Evolutionary conservation across 2,113 vertebrate genomes (phyloP).

Genomic region (Coreoperca whiteheadi): DNA sequence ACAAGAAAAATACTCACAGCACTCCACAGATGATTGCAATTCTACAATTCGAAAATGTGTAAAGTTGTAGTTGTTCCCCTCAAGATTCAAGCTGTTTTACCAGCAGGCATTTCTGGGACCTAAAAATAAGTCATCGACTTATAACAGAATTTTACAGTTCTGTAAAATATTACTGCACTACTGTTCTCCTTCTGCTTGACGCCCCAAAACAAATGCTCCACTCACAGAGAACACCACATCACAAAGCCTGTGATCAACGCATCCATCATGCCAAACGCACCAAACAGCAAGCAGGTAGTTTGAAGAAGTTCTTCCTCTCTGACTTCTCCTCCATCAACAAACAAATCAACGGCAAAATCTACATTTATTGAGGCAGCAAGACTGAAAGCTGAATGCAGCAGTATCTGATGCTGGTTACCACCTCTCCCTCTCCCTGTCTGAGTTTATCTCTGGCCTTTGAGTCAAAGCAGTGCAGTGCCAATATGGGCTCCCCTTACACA

Average conservation of each 20-base stretch:
- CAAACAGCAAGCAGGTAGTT: neutral
- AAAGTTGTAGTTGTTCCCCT: neutral
- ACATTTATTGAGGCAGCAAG: slow-evolving; percentile 1
- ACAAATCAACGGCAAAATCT: slow-evolving; percentile 19
- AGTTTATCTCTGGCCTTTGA: slow-evolving; percentile 14
- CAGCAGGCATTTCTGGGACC: neutral
- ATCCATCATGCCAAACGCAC: slow-evolving; percentile 14
- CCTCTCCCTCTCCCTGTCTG: neutral
- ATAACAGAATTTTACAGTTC: neutral
- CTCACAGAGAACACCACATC: neutral
- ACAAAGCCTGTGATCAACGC: neutral
- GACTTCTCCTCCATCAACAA: slow-evolving; percentile 25
- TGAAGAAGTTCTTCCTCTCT: neutral
- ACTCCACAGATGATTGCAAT: neutral
- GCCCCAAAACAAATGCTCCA: neutral
- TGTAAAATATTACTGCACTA: neutral
- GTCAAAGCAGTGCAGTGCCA: slow-evolving; percentile 13
- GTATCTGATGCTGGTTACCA: neutral
- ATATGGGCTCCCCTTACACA: slow-evolving; percentile 50
- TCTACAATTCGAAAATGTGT: neutral
- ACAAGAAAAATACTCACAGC: neutral
- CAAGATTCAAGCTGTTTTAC: neutral
- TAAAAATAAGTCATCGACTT: neutral
- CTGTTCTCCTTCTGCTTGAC: slow-evolving; percentile 1
- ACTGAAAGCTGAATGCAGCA: slow-evolving; percentile 16